Evolutionary conservation across 1,140 invertebrate species (phyloP).

Genomic region (Caenorhabditis tropicalis): DNA sequence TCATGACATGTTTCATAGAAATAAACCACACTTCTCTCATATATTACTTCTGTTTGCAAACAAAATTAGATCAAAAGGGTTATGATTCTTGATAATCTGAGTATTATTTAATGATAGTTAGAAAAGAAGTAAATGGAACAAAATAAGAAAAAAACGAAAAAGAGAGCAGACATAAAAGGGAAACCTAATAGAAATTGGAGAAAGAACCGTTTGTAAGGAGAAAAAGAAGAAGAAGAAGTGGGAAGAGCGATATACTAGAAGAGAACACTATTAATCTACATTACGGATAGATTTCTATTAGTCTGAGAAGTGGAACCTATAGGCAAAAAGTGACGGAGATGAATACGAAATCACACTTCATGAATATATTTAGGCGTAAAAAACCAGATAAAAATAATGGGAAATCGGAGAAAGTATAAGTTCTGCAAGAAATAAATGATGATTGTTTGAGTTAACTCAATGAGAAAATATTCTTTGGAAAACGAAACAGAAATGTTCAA

Average conservation of each 20-base stretch:
- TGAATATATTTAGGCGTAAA: constrained; percentile 20
- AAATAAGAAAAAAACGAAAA: neutral
- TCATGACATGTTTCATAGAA: neutral
- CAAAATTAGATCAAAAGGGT: neutral
- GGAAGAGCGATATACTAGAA: neutral
- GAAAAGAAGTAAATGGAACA: neutral
- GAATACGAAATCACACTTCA: constrained; percentile 22
- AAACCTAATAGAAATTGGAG: constrained; percentile 16
- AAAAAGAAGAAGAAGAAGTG: neutral
- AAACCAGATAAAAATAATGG: neutral
- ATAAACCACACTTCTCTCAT: neutral
- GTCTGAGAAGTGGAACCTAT: constrained; percentile 8
- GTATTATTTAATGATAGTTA: neutral
- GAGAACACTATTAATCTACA: constrained; percentile 28
- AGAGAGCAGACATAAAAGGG: neutral
- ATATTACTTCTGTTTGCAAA: neutral
- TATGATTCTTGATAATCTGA: neutral
- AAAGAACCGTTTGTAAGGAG: neutral
- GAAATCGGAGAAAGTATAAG: neutral
- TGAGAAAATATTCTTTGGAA: too few species aligned
- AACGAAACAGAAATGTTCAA: too few species aligned
- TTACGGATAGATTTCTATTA: neutral
- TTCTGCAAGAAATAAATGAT: neutral
- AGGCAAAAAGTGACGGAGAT: neutral
- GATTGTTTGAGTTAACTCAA: too few species aligned